These are phyloP conservation scores for Drosophila anomelani DNA, from an alignment of 2,888 invertebrate genomes.

Conservation along the genomic window DNA sequence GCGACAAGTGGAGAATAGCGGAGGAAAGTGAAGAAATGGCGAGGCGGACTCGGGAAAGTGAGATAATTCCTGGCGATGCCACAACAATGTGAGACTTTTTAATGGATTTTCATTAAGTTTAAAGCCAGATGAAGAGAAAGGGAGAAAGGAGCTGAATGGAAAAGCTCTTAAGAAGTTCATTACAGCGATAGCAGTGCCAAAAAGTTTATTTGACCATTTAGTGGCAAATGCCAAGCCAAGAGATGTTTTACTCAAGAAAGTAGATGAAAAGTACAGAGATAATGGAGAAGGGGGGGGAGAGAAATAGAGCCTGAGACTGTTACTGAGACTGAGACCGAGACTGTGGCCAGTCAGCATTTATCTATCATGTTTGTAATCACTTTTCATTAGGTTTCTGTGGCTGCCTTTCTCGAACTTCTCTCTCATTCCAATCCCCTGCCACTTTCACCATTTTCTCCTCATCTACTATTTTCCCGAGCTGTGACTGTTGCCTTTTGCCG, in stretches of 20 bases:
- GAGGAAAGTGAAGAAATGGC: conserved; percentile 6
- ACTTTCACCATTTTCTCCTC: background rate
- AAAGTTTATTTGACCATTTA: conserved; percentile 81
- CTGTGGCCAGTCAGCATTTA: conserved; percentile 62
- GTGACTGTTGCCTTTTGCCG: conserved; percentile 59
- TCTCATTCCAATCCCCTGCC: background rate
- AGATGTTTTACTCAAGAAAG: conserved; percentile 73
- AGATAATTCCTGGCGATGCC: conserved; percentile 40
- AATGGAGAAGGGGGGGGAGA: background rate
- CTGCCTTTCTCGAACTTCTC: conserved; percentile 30
- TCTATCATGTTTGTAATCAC: conserved; percentile 81
- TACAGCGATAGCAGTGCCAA: conserved; percentile 72
- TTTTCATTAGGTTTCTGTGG: conserved; percentile 79
- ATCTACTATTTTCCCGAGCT: background rate
- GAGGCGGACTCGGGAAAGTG: conserved; percentile 21
- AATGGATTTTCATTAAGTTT: conserved; percentile 78
- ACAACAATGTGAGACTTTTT: conserved; percentile 77
- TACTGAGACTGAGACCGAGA: conserved; percentile 3
- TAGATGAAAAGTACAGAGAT: conserved; percentile 18
- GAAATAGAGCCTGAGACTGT: background rate
- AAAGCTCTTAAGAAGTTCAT: conserved; percentile 81
- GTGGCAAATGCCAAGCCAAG: conserved; percentile 62
- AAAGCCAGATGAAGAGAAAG: conserved; percentile 31
- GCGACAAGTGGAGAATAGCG: conserved; percentile 39
- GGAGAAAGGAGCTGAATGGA: conserved; percentile 35